A percentile compares a stretch with the other conserved stretches of the same genome.
Conservation (phyloP, 1,140 invertebrate genomes). For the Coptotermes formosanus region DNA sequence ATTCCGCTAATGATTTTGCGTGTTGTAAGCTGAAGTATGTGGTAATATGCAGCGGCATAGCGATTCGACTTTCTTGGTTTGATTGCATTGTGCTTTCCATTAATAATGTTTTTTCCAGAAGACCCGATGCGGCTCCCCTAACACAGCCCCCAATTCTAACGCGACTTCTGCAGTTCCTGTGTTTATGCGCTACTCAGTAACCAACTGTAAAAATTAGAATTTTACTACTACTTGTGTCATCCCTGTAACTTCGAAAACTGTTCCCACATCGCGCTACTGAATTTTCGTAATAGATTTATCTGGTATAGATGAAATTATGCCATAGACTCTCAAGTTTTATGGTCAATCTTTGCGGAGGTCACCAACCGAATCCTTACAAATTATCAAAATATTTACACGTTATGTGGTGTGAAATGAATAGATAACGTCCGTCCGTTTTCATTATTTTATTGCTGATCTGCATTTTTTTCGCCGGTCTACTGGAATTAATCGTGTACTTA, state of each 20-base stretch:
- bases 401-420: background rate
- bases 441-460: background rate
- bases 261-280: background rate
- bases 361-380: background rate
- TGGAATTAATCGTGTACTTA: background rate
- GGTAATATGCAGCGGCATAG: no score
- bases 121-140: no score
- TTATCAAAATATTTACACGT: constrained; percentile 3
- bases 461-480: background rate
- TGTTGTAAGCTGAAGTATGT: no score
- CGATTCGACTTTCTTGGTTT: no score
- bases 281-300: background rate
- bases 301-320: background rate
- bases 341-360: background rate
- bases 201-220: no score
- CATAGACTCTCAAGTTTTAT: background rate
- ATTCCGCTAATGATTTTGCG: no score
- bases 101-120: no score
- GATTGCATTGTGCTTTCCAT: no score
- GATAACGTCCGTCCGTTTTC: background rate
- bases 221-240: background rate
- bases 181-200: no score
- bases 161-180: no score
- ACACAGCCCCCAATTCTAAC: no score
- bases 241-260: background rate